These are phyloP conservation scores for Indri indri DNA, from an alignment of 2,113 vertebrate species.

Conservation along the genomic window DNA sequence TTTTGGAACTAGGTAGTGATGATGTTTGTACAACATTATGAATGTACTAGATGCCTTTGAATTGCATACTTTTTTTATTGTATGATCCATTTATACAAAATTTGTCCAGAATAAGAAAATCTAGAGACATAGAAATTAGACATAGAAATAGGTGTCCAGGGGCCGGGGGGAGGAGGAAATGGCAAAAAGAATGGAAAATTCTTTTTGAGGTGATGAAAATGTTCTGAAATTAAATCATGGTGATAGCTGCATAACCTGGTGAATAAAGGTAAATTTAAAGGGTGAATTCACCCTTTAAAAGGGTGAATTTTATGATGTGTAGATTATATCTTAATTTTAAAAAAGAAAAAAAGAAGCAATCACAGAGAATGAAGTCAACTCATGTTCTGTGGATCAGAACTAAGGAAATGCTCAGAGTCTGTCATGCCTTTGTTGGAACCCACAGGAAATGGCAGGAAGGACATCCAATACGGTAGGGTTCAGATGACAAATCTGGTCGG, in stretches of 20 bases:
- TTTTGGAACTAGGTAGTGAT: not conserved
- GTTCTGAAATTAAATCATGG: not conserved
- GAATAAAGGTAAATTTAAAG: no score
- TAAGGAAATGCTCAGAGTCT: not conserved
- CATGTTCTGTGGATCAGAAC: not conserved
- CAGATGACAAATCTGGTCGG: not conserved
- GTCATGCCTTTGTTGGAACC: rapidly evolving
- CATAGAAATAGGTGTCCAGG: not conserved
- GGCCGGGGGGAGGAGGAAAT: no score
- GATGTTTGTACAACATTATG: not conserved
- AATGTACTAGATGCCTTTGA: not conserved
- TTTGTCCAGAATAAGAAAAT: not conserved
- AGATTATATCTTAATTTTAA: not conserved
- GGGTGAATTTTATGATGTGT: not conserved
- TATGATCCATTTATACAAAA: no score
- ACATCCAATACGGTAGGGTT: not conserved
- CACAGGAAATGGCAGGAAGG: not conserved
- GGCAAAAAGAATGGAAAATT: not conserved
- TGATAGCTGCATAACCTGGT: not conserved
- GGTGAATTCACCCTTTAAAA: not conserved
- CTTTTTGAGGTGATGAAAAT: not conserved
- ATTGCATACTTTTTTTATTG: not conserved
- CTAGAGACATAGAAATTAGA: not conserved
- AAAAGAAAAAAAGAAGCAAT: not conserved
- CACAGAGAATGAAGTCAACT: not conserved